These are phyloP conservation scores for Meles meles DNA, from an alignment of 2,113 vertebrate genomes.

Conservation along the genomic window DNA sequence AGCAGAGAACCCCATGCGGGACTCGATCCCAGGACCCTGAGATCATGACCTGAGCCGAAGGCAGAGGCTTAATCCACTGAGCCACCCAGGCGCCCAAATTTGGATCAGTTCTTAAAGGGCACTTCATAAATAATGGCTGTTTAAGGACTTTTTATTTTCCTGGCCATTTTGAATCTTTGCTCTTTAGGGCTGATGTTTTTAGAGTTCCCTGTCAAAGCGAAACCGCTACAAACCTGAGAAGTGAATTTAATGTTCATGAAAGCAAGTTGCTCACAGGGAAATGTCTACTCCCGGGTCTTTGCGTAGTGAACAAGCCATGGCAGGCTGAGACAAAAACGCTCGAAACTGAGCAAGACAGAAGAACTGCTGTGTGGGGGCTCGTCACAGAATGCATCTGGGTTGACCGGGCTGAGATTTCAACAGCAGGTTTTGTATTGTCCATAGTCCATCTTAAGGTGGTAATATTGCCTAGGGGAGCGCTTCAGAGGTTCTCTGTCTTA, in stretches of 20 bases:
- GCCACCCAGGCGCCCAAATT: neutral
- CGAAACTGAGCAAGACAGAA: neutral
- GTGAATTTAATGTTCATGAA: constrained; percentile 40
- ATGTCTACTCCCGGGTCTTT: neutral
- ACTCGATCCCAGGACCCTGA: no score
- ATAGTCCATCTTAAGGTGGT: neutral
- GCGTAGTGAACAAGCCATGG: neutral
- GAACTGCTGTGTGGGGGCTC: neutral
- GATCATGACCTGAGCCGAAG: no score
- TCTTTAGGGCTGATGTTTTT: neutral
- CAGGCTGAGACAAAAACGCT: constrained; percentile 6
- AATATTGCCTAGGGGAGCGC: neutral
- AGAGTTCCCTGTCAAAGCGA: neutral
- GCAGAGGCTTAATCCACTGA: no score
- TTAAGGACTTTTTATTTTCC: neutral
- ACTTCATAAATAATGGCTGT: neutral
- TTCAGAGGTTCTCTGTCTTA: neutral
- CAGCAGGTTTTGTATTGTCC: neutral
- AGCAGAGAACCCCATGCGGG: no score
- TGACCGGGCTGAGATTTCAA: neutral
- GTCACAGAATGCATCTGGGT: neutral
- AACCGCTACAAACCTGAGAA: neutral
- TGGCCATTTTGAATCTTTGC: neutral
- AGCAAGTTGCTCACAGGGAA: constrained; percentile 4
- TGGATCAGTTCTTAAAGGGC: neutral